Evolutionary conservation across 2,797 vertebrate genomes (phyloP).

Genomic region (Sebastes hubbsi): DNA sequence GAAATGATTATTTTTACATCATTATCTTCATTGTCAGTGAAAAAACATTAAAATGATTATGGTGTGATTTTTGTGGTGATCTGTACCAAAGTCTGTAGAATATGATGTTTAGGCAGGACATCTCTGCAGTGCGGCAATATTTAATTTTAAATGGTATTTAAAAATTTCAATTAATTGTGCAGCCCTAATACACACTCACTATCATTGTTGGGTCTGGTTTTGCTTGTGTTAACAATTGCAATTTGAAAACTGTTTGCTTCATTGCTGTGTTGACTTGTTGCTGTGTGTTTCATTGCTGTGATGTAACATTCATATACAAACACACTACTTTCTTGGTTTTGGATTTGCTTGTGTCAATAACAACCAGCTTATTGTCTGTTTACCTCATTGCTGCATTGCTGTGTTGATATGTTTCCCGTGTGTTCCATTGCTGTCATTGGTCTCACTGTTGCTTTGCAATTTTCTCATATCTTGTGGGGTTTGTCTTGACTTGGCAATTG

Average conservation of each 20-base stretch:
- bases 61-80: no score
- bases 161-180: no score
- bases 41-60: no score
- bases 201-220: constrained; percentile 3
- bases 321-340: not conserved
- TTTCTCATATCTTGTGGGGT: not conserved
- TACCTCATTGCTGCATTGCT: not conserved
- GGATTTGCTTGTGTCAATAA: not conserved
- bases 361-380: not conserved
- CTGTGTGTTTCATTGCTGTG: not conserved
- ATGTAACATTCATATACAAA: not conserved
- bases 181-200: no score
- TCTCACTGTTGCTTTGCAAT: not conserved
- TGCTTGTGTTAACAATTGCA: not conserved
- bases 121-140: no score
- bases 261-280: not conserved
- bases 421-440: not conserved
- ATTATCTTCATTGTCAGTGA: no score
- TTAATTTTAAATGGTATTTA: no score
- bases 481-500: not conserved
- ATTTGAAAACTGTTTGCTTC: not conserved
- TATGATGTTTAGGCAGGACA: no score
- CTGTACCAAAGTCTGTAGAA: no score
- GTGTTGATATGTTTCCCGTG: not conserved
- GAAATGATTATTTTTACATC: accelerated